phyloP scores from a whole-genome alignment of 2,113 vertebrate species.

The Cheirogaleus medius region DNA sequence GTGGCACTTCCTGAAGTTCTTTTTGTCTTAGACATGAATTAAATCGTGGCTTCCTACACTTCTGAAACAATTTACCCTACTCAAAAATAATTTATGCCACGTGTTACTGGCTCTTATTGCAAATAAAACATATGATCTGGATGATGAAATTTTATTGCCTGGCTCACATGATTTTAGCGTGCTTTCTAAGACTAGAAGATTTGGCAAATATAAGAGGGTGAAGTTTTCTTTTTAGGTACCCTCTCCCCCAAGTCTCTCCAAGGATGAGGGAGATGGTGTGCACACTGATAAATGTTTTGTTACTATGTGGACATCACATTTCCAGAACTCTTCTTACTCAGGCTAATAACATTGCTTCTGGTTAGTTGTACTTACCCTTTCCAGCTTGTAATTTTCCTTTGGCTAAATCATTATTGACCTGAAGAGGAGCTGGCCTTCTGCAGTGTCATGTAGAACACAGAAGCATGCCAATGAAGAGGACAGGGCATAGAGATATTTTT shows the following conservation, averaged over 20 bases:
- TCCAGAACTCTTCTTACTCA: slow-evolving; percentile 8
- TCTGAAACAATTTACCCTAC: neutral
- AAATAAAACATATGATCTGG: neutral
- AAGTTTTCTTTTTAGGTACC: neutral
- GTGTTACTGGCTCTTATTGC: neutral
- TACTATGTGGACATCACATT: neutral
- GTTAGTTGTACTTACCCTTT: neutral
- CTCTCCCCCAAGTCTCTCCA: neutral
- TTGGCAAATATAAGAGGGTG: neutral
- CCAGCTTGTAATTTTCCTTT: slow-evolving; percentile 20
- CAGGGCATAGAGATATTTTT: neutral
- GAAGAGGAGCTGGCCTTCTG: neutral
- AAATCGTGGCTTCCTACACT: neutral
- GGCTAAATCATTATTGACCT: neutral
- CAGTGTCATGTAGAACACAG: neutral
- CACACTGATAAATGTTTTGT: neutral
- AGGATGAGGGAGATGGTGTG: neutral
- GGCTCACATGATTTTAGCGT: neutral
- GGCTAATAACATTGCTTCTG: neutral
- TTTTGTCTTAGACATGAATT: neutral
- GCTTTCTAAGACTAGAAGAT: neutral
- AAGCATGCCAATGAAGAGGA: neutral
- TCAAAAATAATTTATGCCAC: neutral
- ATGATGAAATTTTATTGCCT: slow-evolving; percentile 33
- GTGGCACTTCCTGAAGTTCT: neutral